Evolutionary conservation across 2,797 vertebrate genomes (phyloP).

Genomic region (Okamejei kenojei): DNA sequence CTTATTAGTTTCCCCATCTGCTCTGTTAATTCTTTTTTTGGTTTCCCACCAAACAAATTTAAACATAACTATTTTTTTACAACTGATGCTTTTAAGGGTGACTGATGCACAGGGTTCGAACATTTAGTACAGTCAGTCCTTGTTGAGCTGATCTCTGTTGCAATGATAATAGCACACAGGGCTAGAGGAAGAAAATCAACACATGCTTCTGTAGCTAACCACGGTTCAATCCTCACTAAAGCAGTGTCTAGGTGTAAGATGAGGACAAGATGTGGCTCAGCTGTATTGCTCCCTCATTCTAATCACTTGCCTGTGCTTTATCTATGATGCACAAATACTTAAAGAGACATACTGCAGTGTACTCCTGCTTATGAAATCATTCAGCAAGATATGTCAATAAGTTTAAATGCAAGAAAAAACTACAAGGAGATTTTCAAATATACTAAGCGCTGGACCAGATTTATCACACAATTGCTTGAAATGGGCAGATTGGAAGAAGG

Average conservation of each 20-base stretch:
- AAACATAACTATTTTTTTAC: neutral
- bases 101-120: neutral
- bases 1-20: neutral
- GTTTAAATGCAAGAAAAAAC: neutral
- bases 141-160: neutral
- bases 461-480: too few species aligned
- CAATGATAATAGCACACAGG: neutral
- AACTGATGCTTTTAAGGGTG: neutral
- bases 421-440: neutral
- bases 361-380: neutral
- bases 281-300: neutral
- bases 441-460: neutral
- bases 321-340: neutral
- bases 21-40: neutral
- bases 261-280: neutral
- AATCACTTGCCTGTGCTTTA: neutral
- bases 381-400: neutral
- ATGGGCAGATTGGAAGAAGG: too few species aligned
- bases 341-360: neutral
- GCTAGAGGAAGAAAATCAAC: neutral
- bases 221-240: neutral
- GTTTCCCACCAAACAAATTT: neutral
- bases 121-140: neutral
- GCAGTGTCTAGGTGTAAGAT: neutral
- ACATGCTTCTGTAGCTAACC: neutral